Evolutionary conservation across 2,888 invertebrate species (phyloP), one percentile per base, ranked within the genome.

Genomic region (Agelastica alni): DNA sequence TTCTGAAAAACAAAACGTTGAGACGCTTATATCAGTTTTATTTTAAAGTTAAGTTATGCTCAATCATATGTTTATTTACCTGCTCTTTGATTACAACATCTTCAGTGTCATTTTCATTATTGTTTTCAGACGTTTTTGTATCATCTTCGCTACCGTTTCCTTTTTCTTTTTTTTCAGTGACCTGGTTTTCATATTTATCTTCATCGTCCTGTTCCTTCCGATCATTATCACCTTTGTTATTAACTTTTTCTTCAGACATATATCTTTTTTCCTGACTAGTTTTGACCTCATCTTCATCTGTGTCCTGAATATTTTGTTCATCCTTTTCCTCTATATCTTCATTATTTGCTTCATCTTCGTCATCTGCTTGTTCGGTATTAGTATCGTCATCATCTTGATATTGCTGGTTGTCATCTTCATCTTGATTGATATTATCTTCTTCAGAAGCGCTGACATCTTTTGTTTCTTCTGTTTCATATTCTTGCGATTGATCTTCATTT

Each of bases 371-470:
- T n/a, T n/a, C n/a, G n/a, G n/a, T n/a, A n/a, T n/a, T n/a, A n/a
- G n/a, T n/a, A 13, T 54, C 53, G 16, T 64, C 60, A 10, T 61
- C 56, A 34, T 59, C 53, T 41, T 60, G 53, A 10, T 60, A 56
- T 45, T 63, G 62, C 7, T 58, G 55, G 30, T 45, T 44, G 3
- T 60, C 56, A 9, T 75, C 75, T 36, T 74, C 75, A 7, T 76
- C 74, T 44, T 79, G 78, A 10, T 65, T 62, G 6, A 69, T 65
- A 18, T 75, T 71, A 30, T 76, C 79, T 60, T 82, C 83, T 47
- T 80, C 75, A 68, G 78, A 78, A 17, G 81, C 80, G 61, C 80
- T 80, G 64, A 77, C 77, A 67, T 81, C 81, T 64, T 81, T 80
- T 57, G 81, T 80, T 14, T 72, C 71, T 43, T 81, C 79, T n/a